Evolutionary conservation across 1,140 invertebrate genomes (phyloP).

Genomic region (Drosophila ogumai): DNA sequence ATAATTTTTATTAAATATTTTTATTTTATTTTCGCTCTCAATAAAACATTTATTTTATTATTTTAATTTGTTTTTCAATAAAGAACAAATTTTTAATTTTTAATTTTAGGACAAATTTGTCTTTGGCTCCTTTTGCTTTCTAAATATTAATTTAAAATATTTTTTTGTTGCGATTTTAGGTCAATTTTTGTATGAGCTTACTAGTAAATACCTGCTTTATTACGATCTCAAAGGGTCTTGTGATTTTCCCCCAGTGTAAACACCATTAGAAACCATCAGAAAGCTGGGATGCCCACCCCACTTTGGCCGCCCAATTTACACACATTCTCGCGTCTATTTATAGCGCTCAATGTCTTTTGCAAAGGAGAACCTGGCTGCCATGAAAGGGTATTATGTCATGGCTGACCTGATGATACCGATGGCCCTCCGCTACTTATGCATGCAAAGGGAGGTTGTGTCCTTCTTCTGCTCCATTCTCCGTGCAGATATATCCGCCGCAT

Average conservation of each 20-base stretch:
- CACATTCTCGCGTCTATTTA: slow-evolving; percentile 55
- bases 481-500: slow-evolving; percentile 8
- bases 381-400: slow-evolving; percentile 81
- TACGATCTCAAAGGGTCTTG: neutral
- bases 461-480: neutral
- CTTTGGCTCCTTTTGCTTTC: too few relatives aligned
- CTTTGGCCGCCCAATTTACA: slow-evolving; percentile 52
- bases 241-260: neutral
- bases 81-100: too few relatives aligned
- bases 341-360: slow-evolving; percentile 61
- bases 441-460: slow-evolving; percentile 19
- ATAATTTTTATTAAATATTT: too few relatives aligned
- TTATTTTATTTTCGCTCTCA: too few relatives aligned
- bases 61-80: too few relatives aligned
- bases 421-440: slow-evolving; percentile 17
- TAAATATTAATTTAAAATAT: too few relatives aligned
- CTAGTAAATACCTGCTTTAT: neutral
- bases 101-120: too few relatives aligned
- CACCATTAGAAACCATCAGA: slow-evolving; percentile 13
- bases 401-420: slow-evolving; percentile 57
- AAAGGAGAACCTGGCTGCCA: slow-evolving; percentile 42
- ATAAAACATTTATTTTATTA: too few relatives aligned
- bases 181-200: too few relatives aligned
- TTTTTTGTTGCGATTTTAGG: too few relatives aligned
- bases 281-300: slow-evolving; percentile 12